Base-by-base conservation (phyloP, 2,113 vertebrate genomes). In the Pongo pygmaeus region DNA sequence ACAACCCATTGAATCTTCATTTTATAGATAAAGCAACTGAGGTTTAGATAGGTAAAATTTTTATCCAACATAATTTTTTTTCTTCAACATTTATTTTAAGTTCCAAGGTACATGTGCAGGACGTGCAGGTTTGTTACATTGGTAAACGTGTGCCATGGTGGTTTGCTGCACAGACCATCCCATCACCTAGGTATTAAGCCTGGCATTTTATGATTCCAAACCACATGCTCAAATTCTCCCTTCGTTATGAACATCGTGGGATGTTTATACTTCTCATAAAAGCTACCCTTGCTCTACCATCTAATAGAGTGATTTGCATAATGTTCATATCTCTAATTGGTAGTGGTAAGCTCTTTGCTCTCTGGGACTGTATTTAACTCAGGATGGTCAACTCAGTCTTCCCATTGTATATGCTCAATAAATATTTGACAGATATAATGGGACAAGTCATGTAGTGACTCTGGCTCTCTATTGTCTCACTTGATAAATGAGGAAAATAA, bases 401-500 rank as follows among this genome's bases (percentile, higher is more conserved):
- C 32, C 20, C 17, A 57, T 78, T 48, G 67, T 94, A n/a, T 78
- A 93, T 78, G 16, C 14, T 91, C 59, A 70, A 80, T 81, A 74
- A 91, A 86, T 67, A 91, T 91, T 85, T 91, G 38, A n/a, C 87
- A 79, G 40, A 46, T 77, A 92, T 10, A 64, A 40, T 89, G 10
- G 16, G 25, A 86, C 10, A 81, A 77, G 27, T 48, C 48, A 74
- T 43, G 77, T 89, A 94, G 72, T 2, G 25, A 72, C 38, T 67
- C 25, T 16, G 35, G 91, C 16, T 7, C 4, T 93, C 57, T 84
- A 27, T 59, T 16, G 25, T 91, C 80, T 91, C 14, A 69, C 3
- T 92, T 95, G 55, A 59, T 69, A 83, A 92, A 75, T 27, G 43
- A 89, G 23, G 35, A 80, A 88, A 96, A 83, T 91, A 80, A 96